These are phyloP conservation scores for Sarcophaga peregrina DNA, from an alignment of 1,140 invertebrate genomes.

Conservation along the genomic window DNA sequence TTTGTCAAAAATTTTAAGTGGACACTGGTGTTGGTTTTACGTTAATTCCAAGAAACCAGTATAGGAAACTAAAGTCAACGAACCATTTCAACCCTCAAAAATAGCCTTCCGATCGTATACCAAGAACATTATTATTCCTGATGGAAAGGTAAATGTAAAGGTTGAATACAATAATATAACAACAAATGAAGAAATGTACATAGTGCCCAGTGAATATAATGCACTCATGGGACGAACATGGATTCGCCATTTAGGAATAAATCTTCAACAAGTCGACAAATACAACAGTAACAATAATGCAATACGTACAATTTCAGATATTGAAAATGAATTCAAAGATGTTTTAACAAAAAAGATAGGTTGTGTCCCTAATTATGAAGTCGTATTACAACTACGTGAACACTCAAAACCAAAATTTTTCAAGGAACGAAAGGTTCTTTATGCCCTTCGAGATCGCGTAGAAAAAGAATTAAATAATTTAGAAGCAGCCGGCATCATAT, in stretches of 20 bases:
- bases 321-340: not conserved
- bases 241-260: too few relatives aligned
- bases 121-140: not conserved
- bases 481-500: not conserved
- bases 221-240: not conserved
- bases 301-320: not conserved
- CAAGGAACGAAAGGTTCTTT: not conserved
- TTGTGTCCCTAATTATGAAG: not conserved
- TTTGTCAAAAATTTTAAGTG: not conserved
- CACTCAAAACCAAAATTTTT: not conserved
- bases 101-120: constrained; percentile 7
- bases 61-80: not conserved
- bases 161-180: not conserved
- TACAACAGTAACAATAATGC: not conserved
- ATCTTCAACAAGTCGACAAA: too few relatives aligned
- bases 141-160: not conserved
- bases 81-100: not conserved
- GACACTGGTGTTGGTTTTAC: not conserved
- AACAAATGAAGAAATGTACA: not conserved
- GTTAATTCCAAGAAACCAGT: not conserved
- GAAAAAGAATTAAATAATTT: too few relatives aligned
- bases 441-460: constrained; percentile 1
- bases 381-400: not conserved
- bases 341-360: not conserved
- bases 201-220: not conserved